These are phyloP conservation scores for Ectropis crepuscularia DNA, from an alignment of 2,888 invertebrate species.

Conservation along the genomic window DNA sequence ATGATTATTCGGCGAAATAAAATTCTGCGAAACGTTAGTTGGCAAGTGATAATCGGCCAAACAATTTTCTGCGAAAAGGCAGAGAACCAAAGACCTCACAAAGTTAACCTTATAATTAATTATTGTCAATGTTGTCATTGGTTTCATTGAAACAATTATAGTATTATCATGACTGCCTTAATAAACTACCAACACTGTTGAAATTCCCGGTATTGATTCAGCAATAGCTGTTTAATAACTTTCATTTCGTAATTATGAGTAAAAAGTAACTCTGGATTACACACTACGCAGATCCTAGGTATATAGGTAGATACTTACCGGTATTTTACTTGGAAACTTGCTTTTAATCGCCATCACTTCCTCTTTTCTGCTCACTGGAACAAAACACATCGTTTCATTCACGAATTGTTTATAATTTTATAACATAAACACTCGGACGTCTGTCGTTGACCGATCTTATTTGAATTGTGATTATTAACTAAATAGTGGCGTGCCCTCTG, in stretches of 20 bases:
- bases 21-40: no score
- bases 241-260: background rate
- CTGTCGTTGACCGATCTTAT: slow-evolving; percentile 25
- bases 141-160: no score
- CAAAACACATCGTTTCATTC: slow-evolving; percentile 37
- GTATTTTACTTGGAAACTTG: slow-evolving; percentile 92
- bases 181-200: no score
- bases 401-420: slow-evolving; percentile 10
- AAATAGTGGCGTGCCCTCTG: background rate
- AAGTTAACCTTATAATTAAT: no score
- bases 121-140: no score
- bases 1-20: no score
- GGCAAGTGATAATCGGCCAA: no score
- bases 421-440: slow-evolving; percentile 22
- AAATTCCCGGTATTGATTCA: no score
- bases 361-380: slow-evolving; percentile 88
- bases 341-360: slow-evolving; percentile 91
- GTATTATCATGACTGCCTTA: no score
- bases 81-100: no score
- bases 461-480: slow-evolving; percentile 30
- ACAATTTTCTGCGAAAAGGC: no score
- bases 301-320: slow-evolving; percentile 81
- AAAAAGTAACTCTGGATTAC: background rate
- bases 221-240: background rate
- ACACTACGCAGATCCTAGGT: background rate